Conservation (phyloP, 2,888 invertebrate species). For the Nemotelus nigrinus region DNA sequence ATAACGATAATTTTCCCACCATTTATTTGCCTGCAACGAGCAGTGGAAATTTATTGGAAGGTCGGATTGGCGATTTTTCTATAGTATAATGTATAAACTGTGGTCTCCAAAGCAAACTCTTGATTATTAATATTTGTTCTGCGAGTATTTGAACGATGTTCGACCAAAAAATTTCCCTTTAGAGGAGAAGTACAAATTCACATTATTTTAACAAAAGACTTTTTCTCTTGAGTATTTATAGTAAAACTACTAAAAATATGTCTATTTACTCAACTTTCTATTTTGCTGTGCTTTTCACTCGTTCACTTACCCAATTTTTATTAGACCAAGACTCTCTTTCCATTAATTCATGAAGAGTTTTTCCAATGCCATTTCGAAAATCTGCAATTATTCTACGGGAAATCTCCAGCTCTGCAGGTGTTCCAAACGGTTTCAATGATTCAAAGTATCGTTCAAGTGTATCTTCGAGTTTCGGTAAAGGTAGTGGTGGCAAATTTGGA, state of each 20-base stretch:
- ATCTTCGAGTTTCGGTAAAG: conserved; percentile 66
- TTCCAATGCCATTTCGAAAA: conserved; percentile 67
- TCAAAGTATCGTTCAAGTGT: conserved; percentile 68
- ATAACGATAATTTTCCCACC: conserved; percentile 71
- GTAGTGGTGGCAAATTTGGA: conserved; percentile 67
- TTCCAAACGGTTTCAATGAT: conserved; percentile 66
- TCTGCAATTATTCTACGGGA: conserved; percentile 64
- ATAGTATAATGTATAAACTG: too few relatives aligned
- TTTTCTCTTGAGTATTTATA: too few relatives aligned
- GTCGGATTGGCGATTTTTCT: too few relatives aligned
- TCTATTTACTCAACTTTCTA: too few relatives aligned
- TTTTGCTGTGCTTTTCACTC: background rate
- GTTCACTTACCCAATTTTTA: conserved; percentile 66
- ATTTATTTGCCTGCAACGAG: conserved; percentile 61
- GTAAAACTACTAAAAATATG: too few relatives aligned
- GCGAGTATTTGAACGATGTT: too few relatives aligned
- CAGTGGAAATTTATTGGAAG: too few relatives aligned
- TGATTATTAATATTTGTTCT: too few relatives aligned
- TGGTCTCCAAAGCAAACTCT: too few relatives aligned
- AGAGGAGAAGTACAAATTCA: too few relatives aligned
- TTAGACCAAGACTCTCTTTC: conserved; percentile 62
- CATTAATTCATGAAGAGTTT: conserved; percentile 65
- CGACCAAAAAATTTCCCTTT: too few relatives aligned
- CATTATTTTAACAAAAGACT: too few relatives aligned
- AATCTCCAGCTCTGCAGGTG: conserved; percentile 63